Evolutionary conservation across 2,888 invertebrate genomes (phyloP).

Genomic region (Synanthedon andrenaeformis): DNA sequence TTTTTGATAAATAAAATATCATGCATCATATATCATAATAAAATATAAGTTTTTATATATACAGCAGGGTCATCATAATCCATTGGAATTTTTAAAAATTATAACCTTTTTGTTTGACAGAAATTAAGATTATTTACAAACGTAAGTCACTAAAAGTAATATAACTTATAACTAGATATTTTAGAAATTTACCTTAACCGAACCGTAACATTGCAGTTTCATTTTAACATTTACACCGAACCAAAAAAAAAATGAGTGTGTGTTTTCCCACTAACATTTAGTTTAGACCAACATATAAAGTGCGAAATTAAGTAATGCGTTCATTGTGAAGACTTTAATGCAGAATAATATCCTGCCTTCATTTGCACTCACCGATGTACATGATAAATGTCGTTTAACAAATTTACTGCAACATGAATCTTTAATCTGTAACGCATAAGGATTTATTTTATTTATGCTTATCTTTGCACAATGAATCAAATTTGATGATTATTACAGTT

Average conservation of each 20-base stretch:
- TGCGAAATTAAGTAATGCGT: background rate
- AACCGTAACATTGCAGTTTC: too few relatives aligned
- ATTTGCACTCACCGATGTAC: constrained; percentile 59
- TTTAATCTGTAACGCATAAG: constrained; percentile 52
- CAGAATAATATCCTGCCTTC: background rate
- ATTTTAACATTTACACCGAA: background rate
- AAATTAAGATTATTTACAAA: too few relatives aligned
- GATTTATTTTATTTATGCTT: background rate
- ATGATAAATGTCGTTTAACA: constrained; percentile 46
- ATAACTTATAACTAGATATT: too few relatives aligned
- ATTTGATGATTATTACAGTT: too few relatives aligned
- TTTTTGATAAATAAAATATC: background rate
- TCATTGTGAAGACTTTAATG: too few relatives aligned
- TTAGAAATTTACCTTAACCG: background rate
- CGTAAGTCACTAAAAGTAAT: too few relatives aligned
- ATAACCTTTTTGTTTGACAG: too few relatives aligned
- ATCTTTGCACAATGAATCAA: background rate
- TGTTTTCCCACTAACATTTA: background rate
- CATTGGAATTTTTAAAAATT: constrained; percentile 4
- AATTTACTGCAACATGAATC: constrained; percentile 58
- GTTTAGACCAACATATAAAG: background rate
- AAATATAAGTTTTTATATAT: constrained; percentile 3
- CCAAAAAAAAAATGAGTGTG: constrained; percentile 1
- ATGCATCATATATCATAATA: too few relatives aligned
- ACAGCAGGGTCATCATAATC: constrained; percentile 35